Evolutionary conservation across 2,888 invertebrate species (phyloP), one percentile per base, ranked within the genome.

Genomic region (Athalia circularis): DNA sequence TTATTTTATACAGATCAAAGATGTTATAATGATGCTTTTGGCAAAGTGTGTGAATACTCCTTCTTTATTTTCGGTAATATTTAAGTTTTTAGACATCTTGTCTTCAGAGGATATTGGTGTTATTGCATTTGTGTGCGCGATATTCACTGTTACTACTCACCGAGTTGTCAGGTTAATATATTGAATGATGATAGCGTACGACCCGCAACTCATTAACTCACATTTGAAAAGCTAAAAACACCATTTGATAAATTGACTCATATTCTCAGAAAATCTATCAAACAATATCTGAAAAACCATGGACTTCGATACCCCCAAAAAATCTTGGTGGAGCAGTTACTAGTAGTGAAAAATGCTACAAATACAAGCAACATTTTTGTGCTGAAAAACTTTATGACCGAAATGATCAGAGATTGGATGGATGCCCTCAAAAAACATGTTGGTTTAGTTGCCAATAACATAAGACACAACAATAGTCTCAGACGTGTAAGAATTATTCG

Each of bases 341-440:
- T 59, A 2, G n/a, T 72, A 4, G 59, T 72, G 13, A 72, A 13
- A 72, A 59, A 11, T 7, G 52, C 59, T 43, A 59, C 47, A 9
- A 47, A 72, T 6, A 72, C 47, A 6, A 47, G 45, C 13, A 43
- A 72, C 43, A 4, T 72, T 6, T 72, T 47, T 13, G 0, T 47
- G n/a, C 57, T 72, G 15, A 59, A 59, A 47, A 47, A 47, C 13
- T 59, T 72, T 47, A n/a, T 72, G 6, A 47, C 72, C 5, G 13
- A 59, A 47, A 72, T 72, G 47, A 72, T 72, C 45, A 59, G 7
- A 13, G 72, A 72, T 43, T 72, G 72, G 72, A 47, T 72, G n/a
- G 9, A 59, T n/a, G 57, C 13, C 9, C 6, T 72, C 0, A 47
- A 45, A 59, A 29, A 7, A 59, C 59, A 72, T 8, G 72, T 72